Evolutionary conservation across 1,140 invertebrate genomes (phyloP), one percentile per base, ranked within the genome.

Genomic region (Anoplolepis gracilipes): DNA sequence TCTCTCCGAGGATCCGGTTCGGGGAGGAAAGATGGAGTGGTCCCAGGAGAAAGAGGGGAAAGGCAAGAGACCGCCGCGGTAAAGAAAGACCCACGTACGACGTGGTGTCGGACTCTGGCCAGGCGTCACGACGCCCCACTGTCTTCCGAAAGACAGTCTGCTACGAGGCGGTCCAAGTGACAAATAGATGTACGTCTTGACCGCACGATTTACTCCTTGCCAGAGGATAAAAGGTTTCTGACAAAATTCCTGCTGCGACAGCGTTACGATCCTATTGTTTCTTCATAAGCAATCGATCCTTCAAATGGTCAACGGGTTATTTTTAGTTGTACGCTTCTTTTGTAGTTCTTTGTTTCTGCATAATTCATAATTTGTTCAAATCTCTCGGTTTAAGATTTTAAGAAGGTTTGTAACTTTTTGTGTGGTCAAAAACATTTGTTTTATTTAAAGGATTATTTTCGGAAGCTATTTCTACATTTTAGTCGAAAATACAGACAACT

Each of bases 21-120:
- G 55, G 67, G 78, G 67, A 67, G 88, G 79, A 91, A 90, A 93
- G 92, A 93, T 92, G 87, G 91, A 93, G 88, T 88, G 91, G 91
- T 84, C 92, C 91, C 92, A 88, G 78, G 90, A 86, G 82, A 19
- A 64, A 72, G 78, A 19, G 70, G 57, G 46, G 84, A 55, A 59
- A 67, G 62, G 73, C 81, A 86, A 62, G 77, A 76, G 75, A n/a
- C 6, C 78, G 28, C 11, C 25, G 53, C 25, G 55, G 78, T 77
- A 89, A 90, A 90, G 88, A 70, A 90, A 88, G 89, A 87, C 69
- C 46, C 72, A 89, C 89, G 86, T 91, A 87, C 85, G 84, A 82
- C 78, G 78, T 30, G 61, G 81, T 84, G 69, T 64, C 64, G 42
- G 85, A 84, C 69, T 77, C 61, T 84, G 84, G 72, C 55, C 81